phyloP scores from a whole-genome alignment of 1,140 invertebrate species.

The Tigriopus japonicus region DNA sequence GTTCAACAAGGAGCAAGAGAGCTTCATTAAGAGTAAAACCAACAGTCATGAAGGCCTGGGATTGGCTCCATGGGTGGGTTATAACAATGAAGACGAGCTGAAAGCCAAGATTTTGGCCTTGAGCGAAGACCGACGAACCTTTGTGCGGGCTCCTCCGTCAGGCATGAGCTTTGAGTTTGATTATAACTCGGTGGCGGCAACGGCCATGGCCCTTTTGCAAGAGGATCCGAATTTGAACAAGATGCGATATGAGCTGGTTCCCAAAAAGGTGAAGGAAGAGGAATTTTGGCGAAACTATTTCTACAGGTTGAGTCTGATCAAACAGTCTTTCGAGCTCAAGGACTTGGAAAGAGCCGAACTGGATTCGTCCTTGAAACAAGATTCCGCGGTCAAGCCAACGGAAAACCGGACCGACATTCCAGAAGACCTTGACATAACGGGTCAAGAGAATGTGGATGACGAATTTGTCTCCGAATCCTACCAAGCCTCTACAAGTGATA shows the following conservation, averaged over 20 bases:
- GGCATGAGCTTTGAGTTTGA: conserved; percentile 91
- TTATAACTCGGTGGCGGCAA: conserved; percentile 62
- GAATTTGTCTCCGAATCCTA: conserved; percentile 10
- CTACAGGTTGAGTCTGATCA: conserved; percentile 92
- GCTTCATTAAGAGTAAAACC: background rate
- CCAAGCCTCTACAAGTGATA: conserved; percentile 1
- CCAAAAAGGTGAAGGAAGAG: conserved; percentile 95
- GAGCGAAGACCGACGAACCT: conserved; percentile 90
- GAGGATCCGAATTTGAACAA: conserved; percentile 86
- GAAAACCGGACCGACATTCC: too few species aligned
- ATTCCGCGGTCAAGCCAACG: too few species aligned
- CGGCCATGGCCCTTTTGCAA: conserved; percentile 78
- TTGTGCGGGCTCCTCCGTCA: conserved; percentile 81
- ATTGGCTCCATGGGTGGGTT: conserved; percentile 74
- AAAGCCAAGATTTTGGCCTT: conserved; percentile 85
- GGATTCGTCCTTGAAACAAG: too few species aligned
- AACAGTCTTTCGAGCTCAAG: conserved; percentile 69
- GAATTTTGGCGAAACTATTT: conserved; percentile 99
- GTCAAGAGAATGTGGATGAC: background rate
- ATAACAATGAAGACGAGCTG: conserved; percentile 64
- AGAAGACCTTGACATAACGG: background rate
- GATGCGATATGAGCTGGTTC: conserved; percentile 96
- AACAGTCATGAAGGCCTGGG: conserved; percentile 43
- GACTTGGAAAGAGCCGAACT: background rate
- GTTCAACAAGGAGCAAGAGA: background rate